A percentile compares a stretch with the other conserved stretches of the same genome.
Evolutionary conservation across 2,797 vertebrate species (phyloP).

Genomic region (Channallabes apus): DNA sequence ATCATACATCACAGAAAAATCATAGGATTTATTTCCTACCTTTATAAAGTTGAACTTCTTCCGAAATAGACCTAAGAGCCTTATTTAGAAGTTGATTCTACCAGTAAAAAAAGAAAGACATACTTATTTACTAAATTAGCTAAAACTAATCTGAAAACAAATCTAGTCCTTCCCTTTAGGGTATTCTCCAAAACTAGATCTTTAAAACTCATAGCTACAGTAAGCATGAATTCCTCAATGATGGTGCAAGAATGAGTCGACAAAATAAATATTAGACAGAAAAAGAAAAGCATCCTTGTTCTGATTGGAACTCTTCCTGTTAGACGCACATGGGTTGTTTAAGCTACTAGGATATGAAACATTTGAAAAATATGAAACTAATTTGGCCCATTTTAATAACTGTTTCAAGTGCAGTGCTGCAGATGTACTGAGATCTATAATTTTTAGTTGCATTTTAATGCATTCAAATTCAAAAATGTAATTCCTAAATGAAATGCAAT

Average conservation of each 20-base stretch:
- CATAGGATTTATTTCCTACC: constrained; percentile 63
- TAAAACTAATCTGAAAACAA: not conserved
- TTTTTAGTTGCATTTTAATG: not conserved
- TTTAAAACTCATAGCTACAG: not conserved
- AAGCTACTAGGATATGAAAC: not conserved
- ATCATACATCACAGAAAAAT: not conserved
- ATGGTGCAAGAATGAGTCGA: not conserved
- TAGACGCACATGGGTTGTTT: not conserved
- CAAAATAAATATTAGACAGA: not conserved
- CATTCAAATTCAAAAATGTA: not conserved
- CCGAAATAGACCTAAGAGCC: constrained; percentile 79
- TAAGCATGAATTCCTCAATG: not conserved
- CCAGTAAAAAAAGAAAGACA: constrained; percentile 48
- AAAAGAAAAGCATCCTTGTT: not conserved
- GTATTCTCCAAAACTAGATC: not conserved
- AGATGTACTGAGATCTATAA: not conserved
- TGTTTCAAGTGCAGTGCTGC: not conserved
- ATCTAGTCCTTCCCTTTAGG: not conserved
- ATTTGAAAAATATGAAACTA: not conserved
- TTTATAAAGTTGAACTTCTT: constrained; percentile 81
- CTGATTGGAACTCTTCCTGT: not conserved
- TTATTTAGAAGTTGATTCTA: constrained; percentile 85
- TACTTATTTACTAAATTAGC: too few species aligned
- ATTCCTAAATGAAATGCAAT: not conserved
- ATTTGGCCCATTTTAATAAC: not conserved